phyloP scores from a whole-genome alignment of 2,797 vertebrate genomes.

The Chelidonichthys spinosus region DNA sequence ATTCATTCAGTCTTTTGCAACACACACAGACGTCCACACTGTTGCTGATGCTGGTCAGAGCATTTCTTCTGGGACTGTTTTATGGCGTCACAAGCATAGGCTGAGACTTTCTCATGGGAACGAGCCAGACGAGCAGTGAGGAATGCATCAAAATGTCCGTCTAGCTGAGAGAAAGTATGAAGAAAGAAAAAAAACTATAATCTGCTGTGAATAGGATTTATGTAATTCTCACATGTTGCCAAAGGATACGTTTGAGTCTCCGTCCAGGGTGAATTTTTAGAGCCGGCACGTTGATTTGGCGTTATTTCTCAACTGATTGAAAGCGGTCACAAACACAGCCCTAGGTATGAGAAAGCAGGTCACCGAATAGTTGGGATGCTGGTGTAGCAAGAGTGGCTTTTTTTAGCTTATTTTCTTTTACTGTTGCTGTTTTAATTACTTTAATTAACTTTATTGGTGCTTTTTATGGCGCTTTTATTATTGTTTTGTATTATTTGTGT shows the following conservation, averaged over 20 bases:
- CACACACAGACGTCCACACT: constrained; percentile 9
- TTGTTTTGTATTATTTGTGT: not conserved
- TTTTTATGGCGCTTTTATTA: not conserved
- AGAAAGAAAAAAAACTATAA: constrained; percentile 45
- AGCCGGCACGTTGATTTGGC: constrained; percentile 28
- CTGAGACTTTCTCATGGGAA: constrained; percentile 79
- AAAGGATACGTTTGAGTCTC: constrained; percentile 37
- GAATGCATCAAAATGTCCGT: constrained; percentile 66
- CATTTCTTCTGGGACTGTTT: constrained; percentile 48
- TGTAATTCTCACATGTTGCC: constrained; percentile 67
- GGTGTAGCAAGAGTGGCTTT: rapidly evolving
- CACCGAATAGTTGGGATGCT: not conserved
- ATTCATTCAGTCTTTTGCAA: not conserved
- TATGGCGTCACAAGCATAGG: constrained; percentile 40
- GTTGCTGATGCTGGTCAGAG: constrained; percentile 7
- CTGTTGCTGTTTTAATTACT: not conserved
- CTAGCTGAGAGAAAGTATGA: constrained; percentile 29
- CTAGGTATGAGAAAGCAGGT: constrained; percentile 10
- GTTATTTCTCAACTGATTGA: constrained; percentile 38
- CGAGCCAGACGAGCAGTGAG: constrained; percentile 33
- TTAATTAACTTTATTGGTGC: not conserved
- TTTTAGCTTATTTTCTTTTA: not conserved
- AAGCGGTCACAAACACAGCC: constrained; percentile 41
- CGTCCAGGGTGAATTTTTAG: constrained; percentile 11
- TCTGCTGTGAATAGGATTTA: constrained; percentile 67